These are phyloP conservation scores for Scylla paramamosain DNA, from an alignment of 1,140 invertebrate species.

Conservation along the genomic window DNA sequence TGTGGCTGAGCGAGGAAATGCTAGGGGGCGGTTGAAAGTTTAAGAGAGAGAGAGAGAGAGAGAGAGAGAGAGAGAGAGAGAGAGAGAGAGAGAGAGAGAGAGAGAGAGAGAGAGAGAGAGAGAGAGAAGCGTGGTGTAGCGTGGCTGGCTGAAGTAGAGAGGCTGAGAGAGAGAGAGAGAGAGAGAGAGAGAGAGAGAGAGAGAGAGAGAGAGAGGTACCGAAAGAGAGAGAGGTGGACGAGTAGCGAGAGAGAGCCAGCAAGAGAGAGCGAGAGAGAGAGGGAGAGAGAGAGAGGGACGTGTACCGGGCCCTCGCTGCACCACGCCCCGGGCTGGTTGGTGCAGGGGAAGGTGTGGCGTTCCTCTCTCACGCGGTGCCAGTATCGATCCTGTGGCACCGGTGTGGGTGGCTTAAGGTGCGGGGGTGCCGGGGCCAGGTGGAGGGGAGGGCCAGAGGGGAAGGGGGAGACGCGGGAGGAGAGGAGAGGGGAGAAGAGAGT, in stretches of 20 bases:
- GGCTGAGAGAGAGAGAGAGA: neutral
- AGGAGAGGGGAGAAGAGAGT: no score
- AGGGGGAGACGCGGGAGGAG: neutral
- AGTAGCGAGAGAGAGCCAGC: neutral
- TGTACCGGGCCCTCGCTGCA: neutral
- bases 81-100: neutral
- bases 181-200: conserved; percentile 21
- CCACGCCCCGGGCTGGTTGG: neutral
- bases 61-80: no score
- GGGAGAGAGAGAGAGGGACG: neutral
- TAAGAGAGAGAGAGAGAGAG: no score
- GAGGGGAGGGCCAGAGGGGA: neutral
- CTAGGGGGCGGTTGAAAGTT: no score
- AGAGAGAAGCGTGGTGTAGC: neutral
- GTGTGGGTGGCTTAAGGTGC: neutral
- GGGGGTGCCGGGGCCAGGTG: neutral
- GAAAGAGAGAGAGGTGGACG: conserved; percentile 8
- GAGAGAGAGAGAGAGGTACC: neutral
- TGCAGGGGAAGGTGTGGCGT: neutral
- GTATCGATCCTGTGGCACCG: neutral
- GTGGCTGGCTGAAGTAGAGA: neutral
- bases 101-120: neutral
- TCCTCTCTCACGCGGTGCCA: neutral
- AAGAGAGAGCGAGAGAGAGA: neutral
- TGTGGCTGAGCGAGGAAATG: no score